These are phyloP conservation scores for Candidula unifasciata DNA, from an alignment of 2,888 invertebrate species.

Conservation along the genomic window DNA sequence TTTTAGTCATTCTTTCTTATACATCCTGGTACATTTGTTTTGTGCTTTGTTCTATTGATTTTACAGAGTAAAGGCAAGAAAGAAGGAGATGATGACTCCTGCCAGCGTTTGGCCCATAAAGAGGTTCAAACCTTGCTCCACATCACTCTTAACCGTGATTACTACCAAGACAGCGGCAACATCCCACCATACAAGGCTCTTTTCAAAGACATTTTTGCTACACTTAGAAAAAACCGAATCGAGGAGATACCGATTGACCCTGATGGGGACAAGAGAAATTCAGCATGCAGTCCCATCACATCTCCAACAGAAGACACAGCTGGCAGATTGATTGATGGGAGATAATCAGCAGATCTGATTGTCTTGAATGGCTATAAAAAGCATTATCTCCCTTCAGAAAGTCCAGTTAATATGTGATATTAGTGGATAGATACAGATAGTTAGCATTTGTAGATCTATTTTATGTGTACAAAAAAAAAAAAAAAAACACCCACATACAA, in stretches of 20 bases:
- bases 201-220: constrained; percentile 77
- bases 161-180: constrained; percentile 60
- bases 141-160: constrained; percentile 59
- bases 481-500: too few species aligned
- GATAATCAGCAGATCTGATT: constrained; percentile 13
- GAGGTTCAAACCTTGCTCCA: constrained; percentile 68
- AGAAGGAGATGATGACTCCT: constrained; percentile 41
- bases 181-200: constrained; percentile 77
- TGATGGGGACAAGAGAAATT: constrained; percentile 44
- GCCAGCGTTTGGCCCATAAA: constrained; percentile 61
- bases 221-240: constrained; percentile 70
- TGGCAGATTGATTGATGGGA: constrained; percentile 27
- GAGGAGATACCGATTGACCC: constrained; percentile 63
- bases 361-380: neutral
- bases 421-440: too few species aligned
- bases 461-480: too few species aligned
- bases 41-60: neutral
- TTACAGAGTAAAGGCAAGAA: constrained; percentile 44
- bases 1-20: too few species aligned
- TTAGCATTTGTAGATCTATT: too few species aligned
- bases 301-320: constrained; percentile 26
- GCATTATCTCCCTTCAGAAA: too few species aligned
- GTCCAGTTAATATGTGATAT: too few species aligned
- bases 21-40: neutral
- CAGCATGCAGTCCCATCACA: constrained; percentile 42